Conservation (phyloP, 2,888 invertebrate genomes). For the Drosophila buzzatii region DNA sequence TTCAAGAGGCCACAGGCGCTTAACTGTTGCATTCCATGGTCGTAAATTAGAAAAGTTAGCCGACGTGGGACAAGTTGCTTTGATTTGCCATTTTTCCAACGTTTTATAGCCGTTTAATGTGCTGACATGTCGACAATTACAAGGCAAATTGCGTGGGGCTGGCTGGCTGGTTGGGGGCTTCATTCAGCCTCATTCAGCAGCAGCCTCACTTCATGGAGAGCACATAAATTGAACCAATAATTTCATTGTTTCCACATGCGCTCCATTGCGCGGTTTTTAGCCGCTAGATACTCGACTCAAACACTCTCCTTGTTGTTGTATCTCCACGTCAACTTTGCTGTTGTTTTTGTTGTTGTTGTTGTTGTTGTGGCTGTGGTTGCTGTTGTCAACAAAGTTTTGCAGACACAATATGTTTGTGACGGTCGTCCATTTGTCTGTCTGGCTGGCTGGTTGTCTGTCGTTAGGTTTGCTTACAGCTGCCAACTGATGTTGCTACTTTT, state of each 20-base stretch:
- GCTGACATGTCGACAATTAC: constrained; percentile 76
- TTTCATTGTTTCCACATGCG: constrained; percentile 74
- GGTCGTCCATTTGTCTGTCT: constrained; percentile 49
- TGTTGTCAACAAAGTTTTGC: constrained; percentile 73
- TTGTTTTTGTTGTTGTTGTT: constrained; percentile 22
- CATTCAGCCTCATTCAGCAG: background rate
- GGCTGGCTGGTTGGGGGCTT: background rate
- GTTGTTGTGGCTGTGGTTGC: constrained; percentile 29
- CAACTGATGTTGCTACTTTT: constrained; percentile 79
- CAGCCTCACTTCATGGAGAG: constrained; percentile 42
- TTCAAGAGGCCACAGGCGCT: constrained; percentile 61
- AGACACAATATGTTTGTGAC: constrained; percentile 73
- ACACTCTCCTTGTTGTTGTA: constrained; percentile 54
- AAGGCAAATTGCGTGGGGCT: constrained; percentile 23
- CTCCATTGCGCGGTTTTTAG: constrained; percentile 69
- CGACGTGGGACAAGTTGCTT: constrained; percentile 69
- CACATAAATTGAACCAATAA: constrained; percentile 73
- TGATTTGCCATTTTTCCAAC: constrained; percentile 68
- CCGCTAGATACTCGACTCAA: constrained; percentile 32
- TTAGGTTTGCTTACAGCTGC: constrained; percentile 69
- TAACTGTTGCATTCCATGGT: constrained; percentile 74
- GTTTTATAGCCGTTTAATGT: constrained; percentile 75
- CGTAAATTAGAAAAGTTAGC: constrained; percentile 75
- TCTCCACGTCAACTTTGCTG: background rate
- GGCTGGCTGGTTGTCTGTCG: constrained; percentile 23